Base-by-base conservation (phyloP, 92 coral and sea anemone genomes). In the Bergia sp. region DNA sequence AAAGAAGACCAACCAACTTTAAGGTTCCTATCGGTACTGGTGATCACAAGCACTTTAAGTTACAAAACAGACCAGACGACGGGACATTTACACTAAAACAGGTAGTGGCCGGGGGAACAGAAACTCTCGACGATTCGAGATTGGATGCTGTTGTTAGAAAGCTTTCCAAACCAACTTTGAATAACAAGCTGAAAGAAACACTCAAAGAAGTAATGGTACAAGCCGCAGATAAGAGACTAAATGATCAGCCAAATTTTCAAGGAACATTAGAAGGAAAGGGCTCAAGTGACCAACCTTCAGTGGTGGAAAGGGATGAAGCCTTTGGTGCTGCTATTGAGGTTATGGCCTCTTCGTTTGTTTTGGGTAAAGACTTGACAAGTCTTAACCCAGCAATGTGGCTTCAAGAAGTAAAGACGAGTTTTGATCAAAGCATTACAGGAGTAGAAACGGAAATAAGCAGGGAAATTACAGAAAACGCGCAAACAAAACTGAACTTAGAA, bases 21-120 rank as follows among this genome's bases (percentile, higher is more conserved):
- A 12, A 81, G 20, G 41, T 91, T 7, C 93, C 93, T 12, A 79
- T 91, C 12, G 93, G 89, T 15, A 38, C 58, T 10, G 58, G 79
- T 8, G 53, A 91, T 12, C 42, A 42, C 20, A 55, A 79, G 50
- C 81, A 58, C 29, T 78, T 91, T 37, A 91, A 80, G 78, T 72
- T 91, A 13, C 29, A 65, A n/a, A 61, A 41, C 76, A 41, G 16
- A 58, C 66, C 85, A 29, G 29, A 29, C n/a, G 90, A 76, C 23
- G 85, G 79, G 37, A 45, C 82, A 9, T 88, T 88, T 73, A 73
- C 76, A 58, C 64, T 91, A 20, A 71, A 42, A 6, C 41, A 69
- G 5, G 77, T 86, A 20, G 82, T 40, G 18, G 43, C 85, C 3
- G 43, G 20, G 7, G 89, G 89, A 74, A 36, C 42, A 1, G 43